Conservation (phyloP, 2,797 vertebrate genomes). For the Anguilla obscura region DNA sequence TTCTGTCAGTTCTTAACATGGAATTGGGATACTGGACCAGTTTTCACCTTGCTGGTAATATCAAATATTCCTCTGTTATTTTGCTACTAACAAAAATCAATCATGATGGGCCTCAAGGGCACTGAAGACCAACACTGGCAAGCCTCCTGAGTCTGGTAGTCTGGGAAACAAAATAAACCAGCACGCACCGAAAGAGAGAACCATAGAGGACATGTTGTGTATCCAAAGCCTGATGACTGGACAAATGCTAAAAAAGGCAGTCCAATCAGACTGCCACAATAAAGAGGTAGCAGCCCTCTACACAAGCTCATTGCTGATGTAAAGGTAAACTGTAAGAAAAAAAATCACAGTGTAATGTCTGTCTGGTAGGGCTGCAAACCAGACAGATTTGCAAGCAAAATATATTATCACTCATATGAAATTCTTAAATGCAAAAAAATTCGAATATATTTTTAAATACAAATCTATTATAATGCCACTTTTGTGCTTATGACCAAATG, state of each 20-base stretch:
- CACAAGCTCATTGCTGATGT: not conserved
- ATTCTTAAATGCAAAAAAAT: not conserved
- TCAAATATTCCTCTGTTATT: not conserved
- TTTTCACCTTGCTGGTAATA: not conserved
- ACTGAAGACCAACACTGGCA: not conserved
- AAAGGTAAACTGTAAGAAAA: conserved; percentile 2
- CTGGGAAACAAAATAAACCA: not conserved
- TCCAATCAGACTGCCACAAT: not conserved
- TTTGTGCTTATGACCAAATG: not conserved
- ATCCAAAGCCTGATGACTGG: not conserved
- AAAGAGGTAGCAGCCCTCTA: not conserved
- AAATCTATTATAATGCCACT: not conserved
- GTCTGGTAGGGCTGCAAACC: not conserved
- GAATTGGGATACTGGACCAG: not conserved
- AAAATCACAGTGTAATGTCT: not conserved
- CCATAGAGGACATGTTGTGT: too few relatives aligned
- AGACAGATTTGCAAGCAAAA: not conserved
- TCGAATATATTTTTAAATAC: not conserved
- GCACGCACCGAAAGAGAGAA: not conserved
- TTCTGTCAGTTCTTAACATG: not conserved
- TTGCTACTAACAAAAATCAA: not conserved
- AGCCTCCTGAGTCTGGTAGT: not conserved
- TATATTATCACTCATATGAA: not conserved
- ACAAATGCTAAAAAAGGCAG: not conserved
- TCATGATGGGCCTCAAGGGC: not conserved